These are phyloP conservation scores for Malacosoma neustria DNA, from an alignment of 2,888 invertebrate genomes.

Conservation along the genomic window DNA sequence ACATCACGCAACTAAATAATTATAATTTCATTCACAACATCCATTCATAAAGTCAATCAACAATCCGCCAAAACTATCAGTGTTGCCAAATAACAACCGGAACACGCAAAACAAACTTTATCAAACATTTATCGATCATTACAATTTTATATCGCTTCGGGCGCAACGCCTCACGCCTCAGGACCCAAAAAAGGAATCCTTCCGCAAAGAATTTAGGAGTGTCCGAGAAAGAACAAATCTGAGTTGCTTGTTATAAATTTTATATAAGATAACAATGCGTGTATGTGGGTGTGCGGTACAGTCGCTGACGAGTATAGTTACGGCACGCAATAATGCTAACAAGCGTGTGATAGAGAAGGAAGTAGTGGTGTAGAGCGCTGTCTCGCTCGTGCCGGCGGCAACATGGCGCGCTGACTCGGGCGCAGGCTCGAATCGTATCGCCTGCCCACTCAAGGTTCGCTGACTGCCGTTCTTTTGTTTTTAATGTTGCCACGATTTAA, in stretches of 20 bases:
- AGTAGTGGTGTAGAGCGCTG: constrained; percentile 32
- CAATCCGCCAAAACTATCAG: constrained; percentile 38
- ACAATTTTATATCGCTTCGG: constrained; percentile 51
- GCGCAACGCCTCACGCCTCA: constrained; percentile 35
- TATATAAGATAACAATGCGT: constrained; percentile 70
- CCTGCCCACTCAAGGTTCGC: constrained; percentile 78
- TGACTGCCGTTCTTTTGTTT: constrained; percentile 76
- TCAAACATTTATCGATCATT: constrained; percentile 29
- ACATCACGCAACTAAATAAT: constrained; percentile 16
- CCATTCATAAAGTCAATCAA: constrained; percentile 33
- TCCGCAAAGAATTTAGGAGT: constrained; percentile 71
- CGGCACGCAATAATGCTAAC: constrained; percentile 74
- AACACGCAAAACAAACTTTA: constrained; percentile 45
- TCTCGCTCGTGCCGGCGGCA: constrained; percentile 52
- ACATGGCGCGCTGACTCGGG: constrained; percentile 75
- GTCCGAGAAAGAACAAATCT: constrained; percentile 61
- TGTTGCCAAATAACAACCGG: constrained; percentile 46
- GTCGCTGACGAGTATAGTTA: constrained; percentile 72
- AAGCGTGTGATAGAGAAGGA: constrained; percentile 57
- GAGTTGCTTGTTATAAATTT: constrained; percentile 72
- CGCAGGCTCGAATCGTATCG: constrained; percentile 79
- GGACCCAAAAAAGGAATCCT: constrained; percentile 53
- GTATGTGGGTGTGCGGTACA: constrained; percentile 68
- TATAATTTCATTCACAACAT: constrained; percentile 30
- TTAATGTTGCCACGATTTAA: constrained; percentile 58